A percentile compares a stretch with the other conserved stretches of the same genome.
Evolutionary conservation across 2,888 invertebrate species (phyloP).

Genomic region (Chironomus tentans): DNA sequence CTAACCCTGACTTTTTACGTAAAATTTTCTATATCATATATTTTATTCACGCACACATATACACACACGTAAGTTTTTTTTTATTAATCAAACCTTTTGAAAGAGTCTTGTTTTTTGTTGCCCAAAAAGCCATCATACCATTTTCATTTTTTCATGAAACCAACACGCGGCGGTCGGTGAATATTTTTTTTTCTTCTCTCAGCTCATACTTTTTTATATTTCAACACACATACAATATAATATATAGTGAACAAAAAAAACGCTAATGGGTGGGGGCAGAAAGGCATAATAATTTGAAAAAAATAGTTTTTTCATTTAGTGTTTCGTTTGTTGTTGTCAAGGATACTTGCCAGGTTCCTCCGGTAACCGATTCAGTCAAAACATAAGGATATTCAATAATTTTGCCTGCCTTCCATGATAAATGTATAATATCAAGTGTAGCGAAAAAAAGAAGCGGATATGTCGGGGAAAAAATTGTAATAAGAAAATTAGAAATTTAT

Average conservation of each 20-base stretch:
- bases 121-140: constrained; percentile 19
- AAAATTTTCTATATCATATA: neutral
- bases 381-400: constrained; percentile 25
- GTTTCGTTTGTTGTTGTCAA: constrained; percentile 24
- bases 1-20: neutral
- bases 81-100: constrained; percentile 19
- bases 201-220: neutral
- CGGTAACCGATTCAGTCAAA: constrained; percentile 8
- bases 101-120: neutral
- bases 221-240: neutral
- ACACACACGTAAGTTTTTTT: neutral
- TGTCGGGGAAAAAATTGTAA: constrained; percentile 14
- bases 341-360: constrained; percentile 13
- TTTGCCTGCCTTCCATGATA: neutral
- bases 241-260: neutral
- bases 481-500: constrained; percentile 25
- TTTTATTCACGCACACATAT: neutral
- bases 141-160: constrained; percentile 5
- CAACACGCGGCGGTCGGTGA: constrained; percentile 23
- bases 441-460: neutral
- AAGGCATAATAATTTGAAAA: constrained; percentile 18
- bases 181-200: neutral
- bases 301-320: constrained; percentile 23
- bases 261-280: neutral
- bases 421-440: constrained; percentile 10